phyloP scores from a whole-genome alignment of 2,888 invertebrate genomes.

The Andrena praecox region DNA sequence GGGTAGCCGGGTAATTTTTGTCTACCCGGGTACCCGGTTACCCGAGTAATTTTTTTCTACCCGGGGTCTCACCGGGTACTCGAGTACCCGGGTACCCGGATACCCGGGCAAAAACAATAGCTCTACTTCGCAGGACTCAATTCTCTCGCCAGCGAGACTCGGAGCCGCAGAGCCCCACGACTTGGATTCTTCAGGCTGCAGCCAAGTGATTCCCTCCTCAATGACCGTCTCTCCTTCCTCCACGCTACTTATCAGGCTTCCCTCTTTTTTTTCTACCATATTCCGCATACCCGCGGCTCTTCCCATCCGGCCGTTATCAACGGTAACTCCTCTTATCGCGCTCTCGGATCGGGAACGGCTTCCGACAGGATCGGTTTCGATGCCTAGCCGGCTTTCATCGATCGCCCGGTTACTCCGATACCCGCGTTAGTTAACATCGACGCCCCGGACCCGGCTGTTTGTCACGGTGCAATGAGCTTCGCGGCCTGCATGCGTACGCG shows the following conservation, averaged over 20 bases:
- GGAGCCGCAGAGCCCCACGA: no score
- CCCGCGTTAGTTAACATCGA: conserved; percentile 48
- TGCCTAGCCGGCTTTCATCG: conserved; percentile 24
- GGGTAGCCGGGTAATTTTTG: no score
- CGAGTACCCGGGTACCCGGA: no score
- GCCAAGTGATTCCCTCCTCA: no score
- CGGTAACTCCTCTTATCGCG: conserved; percentile 39
- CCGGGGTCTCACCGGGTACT: no score
- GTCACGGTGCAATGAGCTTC: conserved; percentile 64
- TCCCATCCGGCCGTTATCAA: conserved; percentile 21
- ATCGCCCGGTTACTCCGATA: background rate
- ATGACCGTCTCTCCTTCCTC: no score
- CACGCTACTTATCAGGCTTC: no score
- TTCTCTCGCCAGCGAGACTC: no score
- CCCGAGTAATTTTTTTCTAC: no score
- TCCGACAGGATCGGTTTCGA: conserved; percentile 2
- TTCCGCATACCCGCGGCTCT: background rate
- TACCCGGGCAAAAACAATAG: no score
- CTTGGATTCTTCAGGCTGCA: no score
- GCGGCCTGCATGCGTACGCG: conserved; percentile 48
- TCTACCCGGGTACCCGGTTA: no score
- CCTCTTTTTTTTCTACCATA: background rate
- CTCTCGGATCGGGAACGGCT: conserved; percentile 30
- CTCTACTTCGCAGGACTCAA: background rate
- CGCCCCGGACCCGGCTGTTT: conserved; percentile 32